Conservation (phyloP, 2,113 vertebrate species). For the Onychostoma macrolepis region DNA sequence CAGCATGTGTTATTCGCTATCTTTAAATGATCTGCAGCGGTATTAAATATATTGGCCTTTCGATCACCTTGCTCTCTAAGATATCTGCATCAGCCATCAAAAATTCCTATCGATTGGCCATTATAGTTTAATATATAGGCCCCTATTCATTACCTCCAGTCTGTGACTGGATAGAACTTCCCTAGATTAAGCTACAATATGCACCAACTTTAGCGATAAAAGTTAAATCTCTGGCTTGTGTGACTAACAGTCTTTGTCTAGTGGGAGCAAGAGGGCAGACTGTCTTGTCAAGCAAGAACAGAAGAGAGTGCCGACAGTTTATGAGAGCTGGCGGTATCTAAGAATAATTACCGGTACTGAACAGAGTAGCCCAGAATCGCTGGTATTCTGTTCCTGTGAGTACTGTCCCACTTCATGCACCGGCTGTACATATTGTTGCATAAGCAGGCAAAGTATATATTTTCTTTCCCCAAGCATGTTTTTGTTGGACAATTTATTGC, state of each 20-base stretch:
- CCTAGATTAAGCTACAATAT: neutral
- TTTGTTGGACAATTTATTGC: slow-evolving; percentile 18
- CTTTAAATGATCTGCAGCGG: neutral
- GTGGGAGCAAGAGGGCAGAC: neutral
- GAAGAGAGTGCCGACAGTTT: neutral
- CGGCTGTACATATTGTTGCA: neutral
- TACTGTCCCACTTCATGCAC: neutral
- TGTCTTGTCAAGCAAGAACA: slow-evolving; percentile 3
- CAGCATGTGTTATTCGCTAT: neutral
- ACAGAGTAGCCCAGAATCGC: neutral
- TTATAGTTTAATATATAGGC: neutral
- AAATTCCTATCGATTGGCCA: neutral
- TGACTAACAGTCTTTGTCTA: slow-evolving; percentile 12
- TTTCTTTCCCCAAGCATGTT: neutral
- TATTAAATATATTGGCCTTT: neutral
- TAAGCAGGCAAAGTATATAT: neutral
- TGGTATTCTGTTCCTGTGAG: slow-evolving; percentile 5
- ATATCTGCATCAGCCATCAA: neutral
- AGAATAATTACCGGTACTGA: neutral
- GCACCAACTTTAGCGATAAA: neutral
- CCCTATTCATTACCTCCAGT: neutral
- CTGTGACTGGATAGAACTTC: neutral
- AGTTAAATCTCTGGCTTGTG: neutral
- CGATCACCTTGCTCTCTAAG: neutral
- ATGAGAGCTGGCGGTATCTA: neutral